A percentile compares a stretch with the other conserved stretches of the same genome.
Evolutionary conservation across 2,797 vertebrate species (phyloP).

Genomic region (Trachurus trachurus): DNA sequence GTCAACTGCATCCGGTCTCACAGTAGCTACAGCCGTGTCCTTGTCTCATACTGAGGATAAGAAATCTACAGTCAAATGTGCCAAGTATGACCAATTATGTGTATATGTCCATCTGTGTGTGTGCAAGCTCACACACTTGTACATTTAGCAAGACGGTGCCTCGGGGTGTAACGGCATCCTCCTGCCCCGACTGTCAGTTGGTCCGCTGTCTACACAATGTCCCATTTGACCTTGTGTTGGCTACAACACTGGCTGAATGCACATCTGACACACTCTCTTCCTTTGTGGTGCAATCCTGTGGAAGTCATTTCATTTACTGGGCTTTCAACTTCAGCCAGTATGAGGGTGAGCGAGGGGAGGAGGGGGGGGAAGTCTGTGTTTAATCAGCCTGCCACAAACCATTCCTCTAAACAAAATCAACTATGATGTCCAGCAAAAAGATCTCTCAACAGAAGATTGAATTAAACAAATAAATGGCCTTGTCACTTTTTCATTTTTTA

Average conservation of each 20-base stretch:
- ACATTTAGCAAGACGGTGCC: constrained; percentile 66
- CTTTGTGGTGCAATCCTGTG: constrained; percentile 86
- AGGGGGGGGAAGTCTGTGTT: constrained; percentile 67
- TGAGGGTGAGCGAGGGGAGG: constrained; percentile 35
- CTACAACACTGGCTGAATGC: constrained; percentile 80
- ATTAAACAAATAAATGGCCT: constrained; percentile 75
- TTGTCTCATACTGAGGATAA: constrained; percentile 4
- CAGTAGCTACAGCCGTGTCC: background rate
- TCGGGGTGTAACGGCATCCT: constrained; percentile 80
- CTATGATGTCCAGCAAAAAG: constrained; percentile 66
- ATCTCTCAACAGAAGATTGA: constrained; percentile 71
- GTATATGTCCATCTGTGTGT: constrained; percentile 8
- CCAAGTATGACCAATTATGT: constrained; percentile 31
- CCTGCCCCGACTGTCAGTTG: constrained; percentile 73
- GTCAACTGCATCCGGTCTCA: background rate
- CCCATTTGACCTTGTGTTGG: constrained; percentile 82
- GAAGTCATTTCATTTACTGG: constrained; percentile 86
- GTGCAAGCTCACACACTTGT: constrained; percentile 22
- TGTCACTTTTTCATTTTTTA: constrained; percentile 71
- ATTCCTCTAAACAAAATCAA: constrained; percentile 77
- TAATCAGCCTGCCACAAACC: constrained; percentile 80
- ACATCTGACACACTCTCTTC: constrained; percentile 83
- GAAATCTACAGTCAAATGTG: constrained; percentile 27
- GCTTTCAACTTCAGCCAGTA: constrained; percentile 82
- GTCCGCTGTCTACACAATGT: constrained; percentile 76